Percentiles rank a stretch among this genome's conserved stretches.
Evolutionary conservation across 2,888 invertebrate genomes (phyloP).

Genomic region (Eupithecia abbreviata): DNA sequence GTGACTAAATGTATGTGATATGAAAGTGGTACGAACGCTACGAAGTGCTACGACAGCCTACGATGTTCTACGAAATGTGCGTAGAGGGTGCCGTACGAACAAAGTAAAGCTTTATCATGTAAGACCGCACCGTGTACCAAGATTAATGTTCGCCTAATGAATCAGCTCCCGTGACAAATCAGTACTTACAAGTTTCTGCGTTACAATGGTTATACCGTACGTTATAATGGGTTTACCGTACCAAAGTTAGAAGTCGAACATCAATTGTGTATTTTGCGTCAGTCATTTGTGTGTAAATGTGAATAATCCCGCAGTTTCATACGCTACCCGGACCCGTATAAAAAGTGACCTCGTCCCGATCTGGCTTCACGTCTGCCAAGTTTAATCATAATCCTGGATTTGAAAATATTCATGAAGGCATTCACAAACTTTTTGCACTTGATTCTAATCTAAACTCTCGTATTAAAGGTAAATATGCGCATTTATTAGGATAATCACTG

Average conservation of each 20-base stretch:
- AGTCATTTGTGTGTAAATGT: neutral
- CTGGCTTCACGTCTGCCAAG: neutral
- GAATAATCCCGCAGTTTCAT: neutral
- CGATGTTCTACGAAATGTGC: constrained; percentile 25
- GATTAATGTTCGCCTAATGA: constrained; percentile 76
- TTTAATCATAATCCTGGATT: constrained; percentile 9
- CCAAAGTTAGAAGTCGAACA: constrained; percentile 35
- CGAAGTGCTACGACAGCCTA: constrained; percentile 21
- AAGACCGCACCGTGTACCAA: constrained; percentile 59
- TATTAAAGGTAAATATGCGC: constrained; percentile 13
- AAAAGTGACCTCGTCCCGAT: neutral
- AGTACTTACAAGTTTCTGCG: constrained; percentile 51
- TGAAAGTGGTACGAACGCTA: constrained; percentile 19
- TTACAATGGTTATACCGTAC: constrained; percentile 45
- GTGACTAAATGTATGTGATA: neutral
- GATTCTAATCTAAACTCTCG: constrained; percentile 9
- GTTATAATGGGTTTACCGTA: neutral
- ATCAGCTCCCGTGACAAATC: constrained; percentile 78
- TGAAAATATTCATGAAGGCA: constrained; percentile 7
- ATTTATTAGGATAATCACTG: constrained; percentile 15
- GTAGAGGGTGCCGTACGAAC: constrained; percentile 50
- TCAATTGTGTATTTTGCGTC: constrained; percentile 20
- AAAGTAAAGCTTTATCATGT: constrained; percentile 63
- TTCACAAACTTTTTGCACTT: constrained; percentile 4
- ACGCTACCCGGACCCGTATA: neutral